Evolutionary conservation across 2,113 vertebrate species (phyloP), one percentile per base, ranked within the genome.

Genomic region (Aramus guarauna): DNA sequence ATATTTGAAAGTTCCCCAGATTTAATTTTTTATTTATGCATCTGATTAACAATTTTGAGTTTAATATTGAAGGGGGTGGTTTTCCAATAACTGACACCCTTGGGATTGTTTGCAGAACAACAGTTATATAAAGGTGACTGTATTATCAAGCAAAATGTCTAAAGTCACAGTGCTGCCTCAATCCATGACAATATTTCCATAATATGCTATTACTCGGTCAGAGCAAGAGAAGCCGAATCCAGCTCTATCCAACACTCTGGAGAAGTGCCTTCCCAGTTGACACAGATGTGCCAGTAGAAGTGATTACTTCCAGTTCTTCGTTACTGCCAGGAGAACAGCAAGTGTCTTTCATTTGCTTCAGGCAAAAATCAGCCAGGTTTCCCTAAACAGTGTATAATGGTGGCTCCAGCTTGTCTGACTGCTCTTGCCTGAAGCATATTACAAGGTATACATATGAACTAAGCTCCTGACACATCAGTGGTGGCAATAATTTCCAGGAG

Each of bases 351-450:
- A 41, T 86, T 94, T 59, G 76, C 93, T 94, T 89, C 60, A 81
- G 93, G 91, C 67, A 89, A 96, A 96, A 95, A 59, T 95, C 76
- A 91, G 32, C 9, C 41, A 74, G 43, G 43, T 41, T 91, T 95
- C 73, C 34, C 55, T 63, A 81, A 92, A 27, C 34, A 63, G 13
- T 41, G 6, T 37, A 45, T 82, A 83, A 73, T 66, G 45, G 56
- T 89, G 52, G 41, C 37, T 94, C 32, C 64, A 91, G 58, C 19
- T 94, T 85, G 14, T 88, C 47, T 76, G 56, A 60, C 24, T 79
- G 12, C 24, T 95, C 27, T 92, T 88, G 80, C 80, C 83, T 77
- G 63, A 74, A 92, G 92, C 22, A 0, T 60, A 37, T 67, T 91
- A 58, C 17, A 66, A 90, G 45, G 47, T 29, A 77, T 48, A 74